These are phyloP conservation scores for Andrena dorsata DNA, from an alignment of 2,888 invertebrate genomes.

Conservation along the genomic window DNA sequence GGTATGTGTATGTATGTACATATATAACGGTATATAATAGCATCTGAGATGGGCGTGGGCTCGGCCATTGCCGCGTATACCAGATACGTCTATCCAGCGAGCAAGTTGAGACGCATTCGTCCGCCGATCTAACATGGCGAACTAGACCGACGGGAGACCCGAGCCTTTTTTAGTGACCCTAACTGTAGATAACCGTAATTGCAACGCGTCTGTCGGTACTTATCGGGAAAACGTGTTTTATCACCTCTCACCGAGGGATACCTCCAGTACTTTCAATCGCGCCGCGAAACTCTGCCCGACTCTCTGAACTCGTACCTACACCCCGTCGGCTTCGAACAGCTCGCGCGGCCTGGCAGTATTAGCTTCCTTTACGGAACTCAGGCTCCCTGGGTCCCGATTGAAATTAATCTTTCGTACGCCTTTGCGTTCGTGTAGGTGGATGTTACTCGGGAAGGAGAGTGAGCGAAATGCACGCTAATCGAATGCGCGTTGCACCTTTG, in stretches of 20 bases:
- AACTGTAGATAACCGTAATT: slow-evolving; percentile 75
- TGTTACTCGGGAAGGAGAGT: not conserved
- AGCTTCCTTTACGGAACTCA: not conserved
- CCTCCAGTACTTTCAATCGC: slow-evolving; percentile 28
- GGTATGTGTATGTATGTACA: not conserved
- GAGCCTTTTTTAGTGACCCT: slow-evolving; percentile 72
- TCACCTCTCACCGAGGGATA: slow-evolving; percentile 43
- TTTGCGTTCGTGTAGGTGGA: not conserved
- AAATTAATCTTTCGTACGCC: slow-evolving; percentile 1
- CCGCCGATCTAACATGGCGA: slow-evolving; percentile 63
- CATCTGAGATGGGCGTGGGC: slow-evolving; percentile 76
- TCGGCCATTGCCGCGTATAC: slow-evolving; percentile 39
- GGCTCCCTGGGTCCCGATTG: not conserved
- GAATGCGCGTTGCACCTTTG: no score
- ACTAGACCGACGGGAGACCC: slow-evolving; percentile 75
- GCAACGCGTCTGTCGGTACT: slow-evolving; percentile 61
- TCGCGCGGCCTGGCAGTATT: slow-evolving; percentile 2
- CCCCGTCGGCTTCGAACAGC: not conserved
- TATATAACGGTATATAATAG: slow-evolving; percentile 79
- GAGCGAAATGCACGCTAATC: not conserved
- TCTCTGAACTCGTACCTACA: not conserved
- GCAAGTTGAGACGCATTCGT: slow-evolving; percentile 56
- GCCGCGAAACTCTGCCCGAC: not conserved
- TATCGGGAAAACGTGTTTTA: slow-evolving; percentile 64
- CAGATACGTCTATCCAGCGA: slow-evolving; percentile 40